phyloP scores from a whole-genome alignment of 2,113 vertebrate genomes.

The Carassius gibelio region DNA sequence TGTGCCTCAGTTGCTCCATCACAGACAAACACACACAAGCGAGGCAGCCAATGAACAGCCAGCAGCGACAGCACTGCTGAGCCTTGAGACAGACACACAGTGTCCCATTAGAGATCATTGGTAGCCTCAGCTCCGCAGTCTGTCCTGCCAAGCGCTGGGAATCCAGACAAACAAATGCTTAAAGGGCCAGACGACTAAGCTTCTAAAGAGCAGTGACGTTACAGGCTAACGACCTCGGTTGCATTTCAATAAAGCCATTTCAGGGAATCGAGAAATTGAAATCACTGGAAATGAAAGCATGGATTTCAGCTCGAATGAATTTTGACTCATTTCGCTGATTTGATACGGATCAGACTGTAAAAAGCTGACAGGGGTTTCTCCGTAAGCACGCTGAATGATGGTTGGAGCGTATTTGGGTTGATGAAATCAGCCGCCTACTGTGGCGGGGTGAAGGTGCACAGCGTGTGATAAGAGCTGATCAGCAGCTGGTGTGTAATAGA shows the following conservation, averaged over 20 bases:
- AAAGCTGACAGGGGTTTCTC: background rate
- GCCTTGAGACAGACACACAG: slow-evolving; percentile 38
- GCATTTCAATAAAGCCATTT: slow-evolving; percentile 16
- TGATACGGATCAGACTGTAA: background rate
- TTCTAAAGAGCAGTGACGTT: slow-evolving; percentile 5
- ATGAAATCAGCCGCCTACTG: slow-evolving; percentile 15
- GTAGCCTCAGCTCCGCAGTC: slow-evolving; percentile 24
- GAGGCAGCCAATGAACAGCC: slow-evolving; percentile 33
- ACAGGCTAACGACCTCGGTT: background rate
- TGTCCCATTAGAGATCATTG: slow-evolving; percentile 39
- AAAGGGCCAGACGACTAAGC: slow-evolving; percentile 18
- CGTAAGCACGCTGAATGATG: background rate
- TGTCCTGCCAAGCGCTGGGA: slow-evolving; percentile 17
- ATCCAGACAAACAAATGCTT: slow-evolving; percentile 37
- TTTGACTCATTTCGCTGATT: background rate
- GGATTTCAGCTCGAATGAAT: slow-evolving; percentile 6
- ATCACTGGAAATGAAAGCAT: background rate
- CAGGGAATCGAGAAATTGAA: background rate
- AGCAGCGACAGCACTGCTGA: slow-evolving; percentile 24
- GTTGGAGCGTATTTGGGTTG: background rate
- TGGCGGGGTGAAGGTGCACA: background rate
- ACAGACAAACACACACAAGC: background rate
- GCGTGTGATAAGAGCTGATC: slow-evolving; percentile 32
- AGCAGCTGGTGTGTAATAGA: slow-evolving; percentile 24
- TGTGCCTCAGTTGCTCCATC: slow-evolving; percentile 2